phyloP scores from a whole-genome alignment of 2,888 invertebrate genomes.

The Dolomedes plantarius region DNA sequence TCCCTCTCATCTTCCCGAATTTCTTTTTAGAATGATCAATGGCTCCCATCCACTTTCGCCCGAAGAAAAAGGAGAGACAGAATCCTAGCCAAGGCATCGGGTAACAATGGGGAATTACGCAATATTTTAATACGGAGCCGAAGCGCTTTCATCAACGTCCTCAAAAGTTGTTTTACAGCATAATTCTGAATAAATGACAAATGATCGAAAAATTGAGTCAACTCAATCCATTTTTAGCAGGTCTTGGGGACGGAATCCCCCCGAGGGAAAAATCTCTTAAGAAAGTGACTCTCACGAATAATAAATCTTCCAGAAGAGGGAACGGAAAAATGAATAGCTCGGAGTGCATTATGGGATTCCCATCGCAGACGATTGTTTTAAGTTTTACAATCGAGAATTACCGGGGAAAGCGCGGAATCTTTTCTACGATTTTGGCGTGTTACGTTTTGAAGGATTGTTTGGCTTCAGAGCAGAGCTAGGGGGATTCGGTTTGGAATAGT shows the following conservation, averaged over 20 bases:
- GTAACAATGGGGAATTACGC: not conserved
- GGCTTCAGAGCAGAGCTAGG: too few species aligned
- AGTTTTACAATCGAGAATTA: too few species aligned
- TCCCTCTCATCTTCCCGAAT: not conserved
- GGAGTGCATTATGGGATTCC: too few species aligned
- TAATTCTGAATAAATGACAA: slow-evolving; percentile 5
- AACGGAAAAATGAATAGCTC: too few species aligned
- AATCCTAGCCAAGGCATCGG: not conserved
- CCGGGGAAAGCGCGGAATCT: too few species aligned
- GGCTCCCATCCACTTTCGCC: not conserved
- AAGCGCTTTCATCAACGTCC: not conserved
- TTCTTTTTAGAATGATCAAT: slow-evolving; percentile 1
- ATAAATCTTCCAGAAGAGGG: too few species aligned
- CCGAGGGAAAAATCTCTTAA: too few species aligned
- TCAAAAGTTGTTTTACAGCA: not conserved
- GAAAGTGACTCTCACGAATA: too few species aligned
- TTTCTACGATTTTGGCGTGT: too few species aligned
- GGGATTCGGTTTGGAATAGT: too few species aligned
- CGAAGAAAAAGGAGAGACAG: not conserved
- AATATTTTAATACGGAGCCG: not conserved
- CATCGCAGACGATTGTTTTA: too few species aligned
- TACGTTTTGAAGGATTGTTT: too few species aligned
- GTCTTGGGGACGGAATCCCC: not conserved
- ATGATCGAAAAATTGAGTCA: not conserved
- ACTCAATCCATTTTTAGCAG: not conserved